Percentiles rank a stretch among this genome's conserved stretches.
phyloP scores from a whole-genome alignment of 2,797 vertebrate genomes.

The Knipowitschia caucasica region DNA sequence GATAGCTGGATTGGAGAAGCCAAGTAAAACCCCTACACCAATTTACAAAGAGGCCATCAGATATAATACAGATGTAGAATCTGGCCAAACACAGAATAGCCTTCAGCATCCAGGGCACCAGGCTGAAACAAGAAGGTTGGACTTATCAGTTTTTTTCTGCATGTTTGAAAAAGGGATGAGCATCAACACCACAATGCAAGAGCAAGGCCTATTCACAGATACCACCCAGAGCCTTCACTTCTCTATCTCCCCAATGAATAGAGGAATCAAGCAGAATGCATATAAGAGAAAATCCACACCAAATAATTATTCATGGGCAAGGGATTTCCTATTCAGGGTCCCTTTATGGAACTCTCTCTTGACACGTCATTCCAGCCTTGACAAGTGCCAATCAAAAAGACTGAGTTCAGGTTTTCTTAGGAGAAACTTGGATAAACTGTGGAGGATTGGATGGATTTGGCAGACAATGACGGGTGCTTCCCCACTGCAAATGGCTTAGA shows the following conservation, averaged over 20 bases:
- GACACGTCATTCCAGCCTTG: slow-evolving; percentile 83
- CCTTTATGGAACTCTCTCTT: slow-evolving; percentile 77
- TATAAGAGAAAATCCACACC: slow-evolving; percentile 73
- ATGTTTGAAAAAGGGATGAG: slow-evolving; percentile 85
- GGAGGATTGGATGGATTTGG: slow-evolving; percentile 72
- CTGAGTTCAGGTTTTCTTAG: slow-evolving; percentile 66
- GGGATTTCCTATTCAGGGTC: slow-evolving; percentile 78
- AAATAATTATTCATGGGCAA: slow-evolving; percentile 85
- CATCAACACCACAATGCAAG: slow-evolving; percentile 81
- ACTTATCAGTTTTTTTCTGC: slow-evolving; percentile 81
- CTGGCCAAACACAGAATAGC: slow-evolving; percentile 32
- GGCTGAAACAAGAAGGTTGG: slow-evolving; percentile 74
- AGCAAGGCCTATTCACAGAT: slow-evolving; percentile 78
- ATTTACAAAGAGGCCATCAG: slow-evolving; percentile 64
- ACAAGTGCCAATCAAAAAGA: slow-evolving; percentile 96
- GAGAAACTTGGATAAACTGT: slow-evolving; percentile 60
- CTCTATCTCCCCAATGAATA: slow-evolving; percentile 57
- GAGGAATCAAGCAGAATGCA: slow-evolving; percentile 47
- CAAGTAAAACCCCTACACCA: slow-evolving; percentile 72
- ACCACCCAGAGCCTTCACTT: slow-evolving; percentile 89
- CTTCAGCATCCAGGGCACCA: slow-evolving; percentile 59
- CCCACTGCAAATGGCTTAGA: slow-evolving; percentile 77
- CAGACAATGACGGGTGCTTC: slow-evolving; percentile 83
- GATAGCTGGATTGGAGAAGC: slow-evolving; percentile 80
- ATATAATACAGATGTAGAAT: slow-evolving; percentile 52